These are phyloP conservation scores for Bambusicola thoracicus DNA, from an alignment of 2,113 vertebrate genomes.

Conservation along the genomic window DNA sequence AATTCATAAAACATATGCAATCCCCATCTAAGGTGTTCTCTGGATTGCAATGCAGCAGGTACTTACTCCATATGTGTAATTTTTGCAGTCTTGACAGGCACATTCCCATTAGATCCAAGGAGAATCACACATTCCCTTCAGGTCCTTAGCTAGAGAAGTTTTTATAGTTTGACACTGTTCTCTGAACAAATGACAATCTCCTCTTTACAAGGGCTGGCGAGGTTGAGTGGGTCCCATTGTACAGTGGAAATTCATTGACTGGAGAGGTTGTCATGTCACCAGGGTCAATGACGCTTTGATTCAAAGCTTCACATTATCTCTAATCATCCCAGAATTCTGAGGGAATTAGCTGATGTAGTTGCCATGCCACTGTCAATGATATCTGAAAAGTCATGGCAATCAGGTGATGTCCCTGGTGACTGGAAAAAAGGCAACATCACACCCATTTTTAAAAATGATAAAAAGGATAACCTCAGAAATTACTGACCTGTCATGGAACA, in stretches of 20 bases:
- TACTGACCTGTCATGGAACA: too few species aligned
- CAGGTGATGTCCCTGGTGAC: too few species aligned
- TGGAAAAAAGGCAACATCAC: too few species aligned
- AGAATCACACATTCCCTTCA: background rate
- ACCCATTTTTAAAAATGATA: too few species aligned
- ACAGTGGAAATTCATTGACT: background rate
- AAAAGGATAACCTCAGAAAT: too few species aligned
- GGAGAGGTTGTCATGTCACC: background rate
- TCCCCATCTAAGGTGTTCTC: background rate
- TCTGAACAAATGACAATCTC: constrained; percentile 7
- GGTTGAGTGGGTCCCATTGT: background rate
- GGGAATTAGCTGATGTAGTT: too few species aligned
- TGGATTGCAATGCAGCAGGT: background rate
- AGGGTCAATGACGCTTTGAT: background rate
- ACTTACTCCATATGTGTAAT: background rate
- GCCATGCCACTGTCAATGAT: too few species aligned
- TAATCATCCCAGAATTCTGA: background rate
- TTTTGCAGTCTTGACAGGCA: background rate
- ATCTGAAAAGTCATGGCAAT: too few species aligned
- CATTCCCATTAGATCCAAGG: background rate
- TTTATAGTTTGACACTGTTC: background rate
- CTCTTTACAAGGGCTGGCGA: background rate
- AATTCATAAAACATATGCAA: background rate
- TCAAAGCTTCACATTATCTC: constrained; percentile 13
- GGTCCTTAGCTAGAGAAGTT: background rate